Evolutionary conservation across 2,888 invertebrate species (phyloP).

Genomic region (Molorchus minor): DNA sequence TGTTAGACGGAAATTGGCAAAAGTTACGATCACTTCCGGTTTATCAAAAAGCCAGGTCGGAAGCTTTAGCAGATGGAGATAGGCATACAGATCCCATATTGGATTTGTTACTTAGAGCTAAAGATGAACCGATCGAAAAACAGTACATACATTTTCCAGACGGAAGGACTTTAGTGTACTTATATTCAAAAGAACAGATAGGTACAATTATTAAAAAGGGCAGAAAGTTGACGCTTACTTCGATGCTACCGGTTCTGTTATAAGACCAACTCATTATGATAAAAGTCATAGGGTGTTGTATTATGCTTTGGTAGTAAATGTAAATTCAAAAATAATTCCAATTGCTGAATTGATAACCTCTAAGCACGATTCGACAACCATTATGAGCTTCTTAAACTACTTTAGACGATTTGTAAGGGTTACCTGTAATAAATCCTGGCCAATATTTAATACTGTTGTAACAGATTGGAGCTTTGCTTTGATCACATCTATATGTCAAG

Average conservation of each 20-base stretch:
- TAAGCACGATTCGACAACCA: conserved; percentile 5
- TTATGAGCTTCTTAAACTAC: neutral
- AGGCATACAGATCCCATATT: conserved; percentile 4
- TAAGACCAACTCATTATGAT: conserved; percentile 4
- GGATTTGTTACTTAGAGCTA: neutral
- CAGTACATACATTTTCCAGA: conserved; percentile 14
- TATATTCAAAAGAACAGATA: conserved; percentile 9
- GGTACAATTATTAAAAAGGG: conserved; percentile 1
- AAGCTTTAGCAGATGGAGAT: neutral
- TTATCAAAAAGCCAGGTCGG: conserved; percentile 11
- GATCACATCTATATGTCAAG: conserved; percentile 13
- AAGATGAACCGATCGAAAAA: neutral
- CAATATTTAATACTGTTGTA: conserved; percentile 10
- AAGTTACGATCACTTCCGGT: conserved; percentile 12
- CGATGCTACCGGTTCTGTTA: conserved; percentile 6
- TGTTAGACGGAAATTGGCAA: conserved; percentile 12
- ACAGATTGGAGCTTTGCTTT: conserved; percentile 13
- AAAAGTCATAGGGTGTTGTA: neutral
- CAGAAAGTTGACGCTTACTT: conserved; percentile 1
- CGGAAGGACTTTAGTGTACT: conserved; percentile 6
- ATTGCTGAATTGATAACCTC: conserved; percentile 14
- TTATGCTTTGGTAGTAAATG: conserved; percentile 8
- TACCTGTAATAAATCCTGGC: conserved; percentile 7
- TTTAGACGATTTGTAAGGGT: neutral
- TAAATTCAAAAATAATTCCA: neutral